phyloP scores from a whole-genome alignment of 2,888 invertebrate genomes.

The Antheraea assamensis region DNA sequence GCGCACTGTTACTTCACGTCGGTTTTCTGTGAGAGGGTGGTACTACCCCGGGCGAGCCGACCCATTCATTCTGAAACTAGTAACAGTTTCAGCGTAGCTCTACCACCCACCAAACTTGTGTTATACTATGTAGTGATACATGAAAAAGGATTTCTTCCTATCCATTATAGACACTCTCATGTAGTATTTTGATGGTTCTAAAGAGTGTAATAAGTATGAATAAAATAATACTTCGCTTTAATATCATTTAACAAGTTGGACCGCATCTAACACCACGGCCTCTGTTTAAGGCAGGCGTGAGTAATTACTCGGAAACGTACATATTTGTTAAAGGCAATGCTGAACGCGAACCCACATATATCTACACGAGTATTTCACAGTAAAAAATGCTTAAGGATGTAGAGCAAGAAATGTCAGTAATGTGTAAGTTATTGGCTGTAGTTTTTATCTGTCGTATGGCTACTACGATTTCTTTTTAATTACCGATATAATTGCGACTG shows the following conservation, averaged over 20 bases:
- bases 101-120: no score
- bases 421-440: slow-evolving; percentile 9
- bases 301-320: slow-evolving; percentile 15
- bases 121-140: no score
- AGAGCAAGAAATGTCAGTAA: slow-evolving; percentile 2
- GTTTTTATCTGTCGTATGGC: background rate
- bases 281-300: slow-evolving; percentile 12
- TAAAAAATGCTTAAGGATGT: slow-evolving; percentile 4
- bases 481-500: background rate
- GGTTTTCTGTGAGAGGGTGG: no score
- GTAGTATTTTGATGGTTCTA: background rate
- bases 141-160: no score
- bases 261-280: slow-evolving; percentile 9
- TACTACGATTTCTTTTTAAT: background rate
- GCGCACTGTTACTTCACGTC: no score
- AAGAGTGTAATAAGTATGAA: background rate
- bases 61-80: no score
- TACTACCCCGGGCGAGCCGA: no score
- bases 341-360: slow-evolving; percentile 8
- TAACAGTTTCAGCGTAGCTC: no score
- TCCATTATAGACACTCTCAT: background rate
- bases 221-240: background rate
- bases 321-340: slow-evolving; percentile 8
- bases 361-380: background rate
- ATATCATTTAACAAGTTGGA: slow-evolving; percentile 6